A percentile compares a stretch with the other conserved stretches of the same genome.
phyloP scores from a whole-genome alignment of 2,888 invertebrate genomes.

The Heliconius charithonia region DNA sequence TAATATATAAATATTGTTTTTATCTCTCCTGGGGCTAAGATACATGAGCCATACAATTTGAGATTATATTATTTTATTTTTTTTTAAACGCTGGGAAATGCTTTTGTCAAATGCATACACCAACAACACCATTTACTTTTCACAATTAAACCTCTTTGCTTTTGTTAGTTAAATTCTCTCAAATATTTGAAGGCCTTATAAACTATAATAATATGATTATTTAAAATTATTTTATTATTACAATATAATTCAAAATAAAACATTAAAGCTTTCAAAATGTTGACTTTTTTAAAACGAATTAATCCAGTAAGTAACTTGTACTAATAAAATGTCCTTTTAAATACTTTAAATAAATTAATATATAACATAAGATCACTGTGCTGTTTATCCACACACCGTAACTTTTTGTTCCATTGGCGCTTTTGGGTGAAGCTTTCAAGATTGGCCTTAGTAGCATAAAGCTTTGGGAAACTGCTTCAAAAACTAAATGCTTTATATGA shows the following conservation, averaged over 20 bases:
- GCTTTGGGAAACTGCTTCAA: slow-evolving; percentile 29
- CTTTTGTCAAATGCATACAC: neutral
- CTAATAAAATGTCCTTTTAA: neutral
- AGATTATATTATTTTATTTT: too few relatives aligned
- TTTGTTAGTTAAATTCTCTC: neutral
- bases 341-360: neutral
- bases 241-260: neutral
- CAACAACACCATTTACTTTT: neutral
- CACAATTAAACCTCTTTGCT: neutral
- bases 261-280: neutral
- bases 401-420: neutral
- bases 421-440: slow-evolving; percentile 22
- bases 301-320: neutral
- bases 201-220: neutral
- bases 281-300: too few relatives aligned
- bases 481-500: neutral
- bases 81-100: too few relatives aligned
- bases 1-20: too few relatives aligned
- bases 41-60: too few relatives aligned
- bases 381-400: slow-evolving; percentile 10
- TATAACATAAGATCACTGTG: slow-evolving; percentile 1
- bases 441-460: slow-evolving; percentile 3
- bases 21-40: too few relatives aligned
- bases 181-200: too few relatives aligned
- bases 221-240: neutral